Percentiles rank a stretch among this genome's conserved stretches.
Conservation (phyloP, 1,140 invertebrate species). For the Cylas formicarius region DNA sequence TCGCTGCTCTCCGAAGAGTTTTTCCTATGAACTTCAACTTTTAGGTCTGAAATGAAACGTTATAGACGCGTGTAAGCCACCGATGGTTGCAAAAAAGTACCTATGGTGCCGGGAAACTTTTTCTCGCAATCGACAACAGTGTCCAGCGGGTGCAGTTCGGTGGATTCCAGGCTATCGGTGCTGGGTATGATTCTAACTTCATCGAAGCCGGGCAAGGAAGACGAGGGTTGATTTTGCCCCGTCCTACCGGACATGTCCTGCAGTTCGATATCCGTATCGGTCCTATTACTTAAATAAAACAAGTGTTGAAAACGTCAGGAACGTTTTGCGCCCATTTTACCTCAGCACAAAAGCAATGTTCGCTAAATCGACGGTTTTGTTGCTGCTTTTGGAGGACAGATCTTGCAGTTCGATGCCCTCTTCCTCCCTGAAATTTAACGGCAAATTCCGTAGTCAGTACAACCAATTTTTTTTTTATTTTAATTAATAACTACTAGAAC, state of each 20-base stretch:
- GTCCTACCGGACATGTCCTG: conserved; percentile 44
- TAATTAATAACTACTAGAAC: neutral
- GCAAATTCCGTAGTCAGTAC: neutral
- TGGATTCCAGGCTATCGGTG: conserved; percentile 52
- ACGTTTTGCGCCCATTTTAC: too few relatives aligned
- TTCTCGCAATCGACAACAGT: conserved; percentile 18
- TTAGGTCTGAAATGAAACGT: conserved; percentile 55
- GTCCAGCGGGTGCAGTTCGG: conserved; percentile 52
- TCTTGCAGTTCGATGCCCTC: conserved; percentile 81
- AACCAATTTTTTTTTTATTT: neutral
- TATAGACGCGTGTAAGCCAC: conserved; percentile 31
- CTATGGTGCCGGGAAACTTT: conserved; percentile 57
- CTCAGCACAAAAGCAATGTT: conserved; percentile 12
- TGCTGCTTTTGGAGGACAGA: conserved; percentile 42
- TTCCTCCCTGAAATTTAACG: conserved; percentile 50
- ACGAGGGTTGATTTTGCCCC: conserved; percentile 5
- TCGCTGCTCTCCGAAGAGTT: conserved; percentile 81
- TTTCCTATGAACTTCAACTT: conserved; percentile 86
- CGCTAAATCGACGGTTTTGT: conserved; percentile 12
- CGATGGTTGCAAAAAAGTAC: conserved; percentile 37
- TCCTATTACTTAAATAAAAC: too few relatives aligned
- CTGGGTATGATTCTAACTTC: conserved; percentile 30
- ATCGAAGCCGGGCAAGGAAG: conserved; percentile 13
- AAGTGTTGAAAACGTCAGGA: too few relatives aligned
- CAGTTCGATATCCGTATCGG: conserved; percentile 78